These are phyloP conservation scores for Hydrozoanthus gracilis DNA, from an alignment of 92 coral and sea anemone genomes.

Conservation along the genomic window DNA sequence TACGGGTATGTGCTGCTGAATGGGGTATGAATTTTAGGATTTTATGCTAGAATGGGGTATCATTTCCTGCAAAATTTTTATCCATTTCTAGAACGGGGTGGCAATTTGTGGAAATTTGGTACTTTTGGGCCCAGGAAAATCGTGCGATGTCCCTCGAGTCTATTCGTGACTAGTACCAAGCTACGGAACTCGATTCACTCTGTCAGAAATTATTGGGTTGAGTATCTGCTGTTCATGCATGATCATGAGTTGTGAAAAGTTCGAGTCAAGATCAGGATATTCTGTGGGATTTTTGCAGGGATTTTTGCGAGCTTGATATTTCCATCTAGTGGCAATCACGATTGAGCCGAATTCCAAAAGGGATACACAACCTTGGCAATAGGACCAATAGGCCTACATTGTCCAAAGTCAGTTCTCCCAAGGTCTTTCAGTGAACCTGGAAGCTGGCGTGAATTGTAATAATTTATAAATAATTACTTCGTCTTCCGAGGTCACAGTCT, in stretches of 20 bases:
- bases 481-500: constrained; percentile 16
- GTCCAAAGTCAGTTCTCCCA: constrained; percentile 17
- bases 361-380: constrained; percentile 18
- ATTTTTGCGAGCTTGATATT: constrained; percentile 23
- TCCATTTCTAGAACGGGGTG: no score
- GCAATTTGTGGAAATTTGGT: no score
- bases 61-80: no score
- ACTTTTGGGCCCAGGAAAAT: no score
- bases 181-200: constrained; percentile 24
- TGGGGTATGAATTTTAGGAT: no score
- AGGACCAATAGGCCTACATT: constrained; percentile 1
- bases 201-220: background rate
- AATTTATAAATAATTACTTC: background rate
- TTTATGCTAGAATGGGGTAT: no score
- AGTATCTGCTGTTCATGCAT: constrained; percentile 11
- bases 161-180: constrained; percentile 19
- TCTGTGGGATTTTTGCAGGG: constrained; percentile 17
- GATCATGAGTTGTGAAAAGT: constrained; percentile 1
- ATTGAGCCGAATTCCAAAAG: constrained; percentile 1
- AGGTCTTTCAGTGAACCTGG: constrained; percentile 5
- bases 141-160: no score
- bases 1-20: no score
- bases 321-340: constrained; percentile 13
- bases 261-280: constrained; percentile 17
- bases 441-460: background rate